Base-by-base conservation (phyloP, 2,113 vertebrate genomes). In the Corythoichthys haematopterus region DNA sequence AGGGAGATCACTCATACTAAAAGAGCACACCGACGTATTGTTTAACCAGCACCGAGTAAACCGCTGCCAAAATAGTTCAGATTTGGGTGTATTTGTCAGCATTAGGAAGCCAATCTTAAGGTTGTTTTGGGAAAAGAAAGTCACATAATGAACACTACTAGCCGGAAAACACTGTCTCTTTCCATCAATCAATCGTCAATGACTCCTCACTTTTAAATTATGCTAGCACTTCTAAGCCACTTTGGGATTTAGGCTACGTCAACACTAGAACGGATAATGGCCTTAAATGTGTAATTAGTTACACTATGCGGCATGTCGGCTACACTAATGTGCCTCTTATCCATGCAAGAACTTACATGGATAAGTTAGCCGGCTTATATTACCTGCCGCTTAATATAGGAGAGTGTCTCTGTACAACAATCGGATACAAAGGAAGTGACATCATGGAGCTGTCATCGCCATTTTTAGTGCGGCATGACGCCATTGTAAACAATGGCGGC, bases 31-130 rank as follows among this genome's bases (percentile, higher is more conserved):
- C n/a, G 20, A 56, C 7, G 50, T 16, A 38, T 47, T 67, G 68
- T 81, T 66, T 7, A 64, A 63, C 40, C 61, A 52, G 75, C 65
- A 69, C 5, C 10, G 38, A 66, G 63, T 48, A 68, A 66, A 47
- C 15, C 62, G 66, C 3, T 10, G 38, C 69, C 47, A 43, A 68
- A 65, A 43, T 15, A 37, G 68, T 63, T 66, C 52, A 37, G 38
- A 71, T 66, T 75, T 62, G 60, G 68, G 15, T 13, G 37, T 64
- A 57, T n/a, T 60, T 33, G 45, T 50, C 28, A 64, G 62, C 52
- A 45, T 55, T 60, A 70, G 46, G 48, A 12, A 58, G 38, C 12
- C 0, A 14, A 15, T 58, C 2, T 38, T 14, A 60, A n/a, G 52
- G 46, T 45, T 46, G 7, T 56, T 53, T 13, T 55, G 57, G n/a